phyloP scores from a whole-genome alignment of 2,888 invertebrate genomes.

The Cryptus armator region DNA sequence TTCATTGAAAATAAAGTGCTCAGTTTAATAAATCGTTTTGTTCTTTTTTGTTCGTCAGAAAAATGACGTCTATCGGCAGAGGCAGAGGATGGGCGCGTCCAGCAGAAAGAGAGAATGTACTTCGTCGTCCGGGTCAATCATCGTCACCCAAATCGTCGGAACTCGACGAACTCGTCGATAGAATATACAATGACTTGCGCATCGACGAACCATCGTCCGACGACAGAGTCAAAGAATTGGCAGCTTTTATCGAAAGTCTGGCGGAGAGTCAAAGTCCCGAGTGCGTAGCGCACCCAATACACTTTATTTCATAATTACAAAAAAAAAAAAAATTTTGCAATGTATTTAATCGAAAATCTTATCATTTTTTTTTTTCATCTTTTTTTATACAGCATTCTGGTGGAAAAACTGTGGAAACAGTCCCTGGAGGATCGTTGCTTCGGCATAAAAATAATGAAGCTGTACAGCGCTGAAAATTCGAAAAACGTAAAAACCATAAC shows the following conservation, averaged over 20 bases:
- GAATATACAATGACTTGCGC: conserved; percentile 49
- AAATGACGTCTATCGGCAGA: conserved; percentile 60
- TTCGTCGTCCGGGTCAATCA: conserved; percentile 53
- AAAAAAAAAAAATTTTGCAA: not conserved
- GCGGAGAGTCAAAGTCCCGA: conserved; percentile 15
- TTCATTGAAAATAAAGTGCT: too few species aligned
- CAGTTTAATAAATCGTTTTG: too few species aligned
- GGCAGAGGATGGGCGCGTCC: conserved; percentile 57
- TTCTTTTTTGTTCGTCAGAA: not conserved
- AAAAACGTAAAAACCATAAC: not conserved
- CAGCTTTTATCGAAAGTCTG: conserved; percentile 16
- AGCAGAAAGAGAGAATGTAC: conserved; percentile 12
- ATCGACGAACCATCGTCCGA: conserved; percentile 15
- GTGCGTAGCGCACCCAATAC: conserved; percentile 10
- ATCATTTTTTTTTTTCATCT: too few species aligned
- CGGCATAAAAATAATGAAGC: conserved; percentile 48
- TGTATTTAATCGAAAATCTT: too few species aligned
- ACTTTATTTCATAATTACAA: not conserved
- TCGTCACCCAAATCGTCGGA: conserved; percentile 37
- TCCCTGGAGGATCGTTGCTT: conserved; percentile 58
- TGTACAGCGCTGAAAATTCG: not conserved
- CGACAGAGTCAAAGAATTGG: not conserved
- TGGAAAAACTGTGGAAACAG: conserved; percentile 42
- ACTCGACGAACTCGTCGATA: conserved; percentile 49
- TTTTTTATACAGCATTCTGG: conserved; percentile 27